phyloP scores from a whole-genome alignment of 2,888 invertebrate species.

The Drosophila pullipes region DNA sequence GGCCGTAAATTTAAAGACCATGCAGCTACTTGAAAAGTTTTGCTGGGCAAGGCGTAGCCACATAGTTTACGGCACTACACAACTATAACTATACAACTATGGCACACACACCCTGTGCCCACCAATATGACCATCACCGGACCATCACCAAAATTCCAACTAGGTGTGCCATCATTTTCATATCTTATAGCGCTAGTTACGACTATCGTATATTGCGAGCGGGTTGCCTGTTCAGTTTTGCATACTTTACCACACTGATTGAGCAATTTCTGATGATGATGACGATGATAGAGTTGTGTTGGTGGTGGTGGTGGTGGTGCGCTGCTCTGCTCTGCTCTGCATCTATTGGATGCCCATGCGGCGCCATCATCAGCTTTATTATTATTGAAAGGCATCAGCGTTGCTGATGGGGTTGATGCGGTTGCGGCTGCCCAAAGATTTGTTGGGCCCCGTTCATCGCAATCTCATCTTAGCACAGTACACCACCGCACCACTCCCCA shows the following conservation, averaged over 20 bases:
- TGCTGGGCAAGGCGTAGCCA: conserved; percentile 68
- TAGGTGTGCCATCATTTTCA: conserved; percentile 69
- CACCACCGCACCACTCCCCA: background rate
- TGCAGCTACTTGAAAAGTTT: conserved; percentile 72
- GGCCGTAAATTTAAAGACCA: conserved; percentile 71
- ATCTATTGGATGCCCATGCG: conserved; percentile 39
- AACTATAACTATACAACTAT: background rate
- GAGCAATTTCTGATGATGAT: conserved; percentile 64
- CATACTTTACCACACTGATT: conserved; percentile 61
- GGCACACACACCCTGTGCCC: background rate
- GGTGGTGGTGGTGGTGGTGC: background rate
- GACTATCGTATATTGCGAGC: conserved; percentile 17
- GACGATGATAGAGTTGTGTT: conserved; percentile 15
- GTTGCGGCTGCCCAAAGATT: conserved; percentile 41
- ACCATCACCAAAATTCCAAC: conserved; percentile 18
- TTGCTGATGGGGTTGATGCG: conserved; percentile 39
- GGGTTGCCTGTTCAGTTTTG: conserved; percentile 45
- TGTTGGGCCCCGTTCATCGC: conserved; percentile 37
- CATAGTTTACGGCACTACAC: conserved; percentile 60
- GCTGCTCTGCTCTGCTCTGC: background rate
- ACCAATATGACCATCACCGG: conserved; percentile 24
- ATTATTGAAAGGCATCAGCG: conserved; percentile 63
- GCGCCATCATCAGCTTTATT: conserved; percentile 61
- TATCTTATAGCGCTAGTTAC: conserved; percentile 65
- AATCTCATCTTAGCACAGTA: conserved; percentile 40